These are phyloP conservation scores for Acanthacorydalis orientalis DNA, from an alignment of 2,888 invertebrate genomes.

Conservation along the genomic window DNA sequence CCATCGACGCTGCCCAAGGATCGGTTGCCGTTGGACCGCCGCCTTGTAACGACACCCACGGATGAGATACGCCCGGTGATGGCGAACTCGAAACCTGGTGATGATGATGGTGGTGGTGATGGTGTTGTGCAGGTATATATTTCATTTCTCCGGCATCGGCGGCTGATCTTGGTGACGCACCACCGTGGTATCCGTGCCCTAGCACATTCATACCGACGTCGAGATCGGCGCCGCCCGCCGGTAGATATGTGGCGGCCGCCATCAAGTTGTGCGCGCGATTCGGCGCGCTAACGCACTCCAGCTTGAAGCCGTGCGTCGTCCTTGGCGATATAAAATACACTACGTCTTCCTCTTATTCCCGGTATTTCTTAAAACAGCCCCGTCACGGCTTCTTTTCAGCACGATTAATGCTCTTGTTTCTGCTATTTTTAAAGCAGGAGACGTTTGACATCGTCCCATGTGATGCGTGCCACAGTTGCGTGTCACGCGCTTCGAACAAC, in stretches of 20 bases:
- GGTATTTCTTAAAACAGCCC: not conserved
- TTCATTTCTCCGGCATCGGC: conserved; percentile 88
- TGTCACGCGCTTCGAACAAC: not conserved
- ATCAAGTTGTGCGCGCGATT: conserved; percentile 50
- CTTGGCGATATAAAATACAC: not conserved
- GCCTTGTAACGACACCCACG: conserved; percentile 72
- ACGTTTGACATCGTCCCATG: too few relatives aligned
- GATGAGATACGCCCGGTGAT: conserved; percentile 47
- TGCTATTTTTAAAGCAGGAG: not conserved
- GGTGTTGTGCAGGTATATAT: conserved; percentile 76
- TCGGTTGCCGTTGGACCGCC: conserved; percentile 40
- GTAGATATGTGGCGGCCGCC: conserved; percentile 92
- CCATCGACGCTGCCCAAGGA: conserved; percentile 60
- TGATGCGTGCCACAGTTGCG: too few relatives aligned
- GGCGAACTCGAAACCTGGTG: conserved; percentile 52
- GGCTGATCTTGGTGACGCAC: conserved; percentile 72
- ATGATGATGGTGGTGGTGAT: conserved; percentile 61
- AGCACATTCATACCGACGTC: conserved; percentile 57
- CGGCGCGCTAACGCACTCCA: conserved; percentile 7
- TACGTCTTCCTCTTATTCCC: not conserved
- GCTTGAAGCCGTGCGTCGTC: conserved; percentile 1
- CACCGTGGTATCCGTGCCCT: conserved; percentile 60
- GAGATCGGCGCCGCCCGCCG: conserved; percentile 61
- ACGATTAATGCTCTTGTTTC: not conserved
- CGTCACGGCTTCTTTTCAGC: not conserved